Evolutionary conservation across 2,888 invertebrate genomes (phyloP), one percentile per base, ranked within the genome.

Genomic region (Esperia sulphurella): DNA sequence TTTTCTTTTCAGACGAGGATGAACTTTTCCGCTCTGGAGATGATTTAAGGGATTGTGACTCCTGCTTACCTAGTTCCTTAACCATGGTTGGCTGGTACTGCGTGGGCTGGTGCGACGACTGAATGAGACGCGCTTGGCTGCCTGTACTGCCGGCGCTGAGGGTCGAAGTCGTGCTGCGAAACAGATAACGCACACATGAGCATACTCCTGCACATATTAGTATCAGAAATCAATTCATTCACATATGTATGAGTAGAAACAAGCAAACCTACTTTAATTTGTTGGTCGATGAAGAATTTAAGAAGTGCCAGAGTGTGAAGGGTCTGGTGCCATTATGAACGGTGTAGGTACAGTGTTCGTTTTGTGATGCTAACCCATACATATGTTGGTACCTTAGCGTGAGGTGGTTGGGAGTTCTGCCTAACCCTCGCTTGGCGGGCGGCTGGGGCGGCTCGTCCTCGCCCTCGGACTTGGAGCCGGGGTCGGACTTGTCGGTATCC

Each of bases 91-190:
- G 97, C 70, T 97, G 96, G 87, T 97, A 97, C 81, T 95, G 95
- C 69, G 96, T 94, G 51, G 97, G 97, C 73, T 97, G 96, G 86
- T 97, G 96, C 63, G 97, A 97, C 60, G 97, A 96, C 90, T 97
- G 97, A 78, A 97, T 96, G 74, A 97, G 93, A 71, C 96, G 93
- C 52, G 97, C 97, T 87, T 97, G 96, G 80, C 96, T 96, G 72
- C 97, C 96, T 46, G 97, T 97, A 86, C 97, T 97, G 75, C 97
- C 97, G 53, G 97, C 97, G 66, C 97, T 97, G 76, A 97, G 92
- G 55, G 97, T 97, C 69, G 97, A 97, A 65, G 97, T 97, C 72
- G 97, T 97, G 91, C 97, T 97, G 90, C 69, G 85, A 90, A 63
- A 51, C 37, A 53, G 40, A 43, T 38, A 12, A 38, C 7, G 29